Conservation (phyloP, 2,797 vertebrate genomes). For the Pelobates cultripes region DNA sequence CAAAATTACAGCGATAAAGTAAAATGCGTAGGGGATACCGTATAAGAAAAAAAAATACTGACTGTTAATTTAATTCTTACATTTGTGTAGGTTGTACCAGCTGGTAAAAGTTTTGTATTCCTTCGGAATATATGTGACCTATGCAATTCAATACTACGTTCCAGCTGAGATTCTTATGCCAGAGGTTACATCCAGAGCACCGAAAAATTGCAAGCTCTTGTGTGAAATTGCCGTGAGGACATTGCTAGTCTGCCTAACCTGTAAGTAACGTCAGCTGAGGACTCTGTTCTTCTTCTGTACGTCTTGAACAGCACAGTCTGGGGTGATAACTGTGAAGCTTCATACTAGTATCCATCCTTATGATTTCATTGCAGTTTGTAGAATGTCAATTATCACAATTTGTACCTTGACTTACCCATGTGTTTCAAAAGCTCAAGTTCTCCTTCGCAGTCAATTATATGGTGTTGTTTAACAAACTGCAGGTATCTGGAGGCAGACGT, state of each 20-base stretch:
- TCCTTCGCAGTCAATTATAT: background rate
- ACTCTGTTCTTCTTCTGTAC: background rate
- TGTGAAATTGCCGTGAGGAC: conserved; percentile 70
- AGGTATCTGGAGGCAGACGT: background rate
- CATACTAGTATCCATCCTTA: background rate
- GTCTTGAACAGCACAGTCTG: background rate
- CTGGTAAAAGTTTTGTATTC: conserved; percentile 83
- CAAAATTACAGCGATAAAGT: no score
- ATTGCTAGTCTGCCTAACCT: conserved; percentile 77
- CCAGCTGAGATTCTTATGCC: conserved; percentile 85
- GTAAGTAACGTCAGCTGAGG: conserved; percentile 70
- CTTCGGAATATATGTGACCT: conserved; percentile 87
- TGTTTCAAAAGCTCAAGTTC: background rate
- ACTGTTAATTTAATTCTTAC: background rate
- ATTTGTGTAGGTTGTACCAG: conserved; percentile 78
- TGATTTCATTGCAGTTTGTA: background rate
- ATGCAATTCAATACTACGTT: conserved; percentile 87
- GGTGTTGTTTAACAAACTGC: background rate
- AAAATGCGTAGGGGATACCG: no score
- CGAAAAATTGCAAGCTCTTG: conserved; percentile 70
- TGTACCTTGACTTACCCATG: background rate
- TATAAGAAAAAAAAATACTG: background rate
- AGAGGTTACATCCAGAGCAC: conserved; percentile 67
- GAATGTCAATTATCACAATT: background rate
- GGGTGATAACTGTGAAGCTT: background rate